These are phyloP conservation scores for Chionodraco myersi DNA, from an alignment of 2,113 vertebrate species.

Conservation along the genomic window DNA sequence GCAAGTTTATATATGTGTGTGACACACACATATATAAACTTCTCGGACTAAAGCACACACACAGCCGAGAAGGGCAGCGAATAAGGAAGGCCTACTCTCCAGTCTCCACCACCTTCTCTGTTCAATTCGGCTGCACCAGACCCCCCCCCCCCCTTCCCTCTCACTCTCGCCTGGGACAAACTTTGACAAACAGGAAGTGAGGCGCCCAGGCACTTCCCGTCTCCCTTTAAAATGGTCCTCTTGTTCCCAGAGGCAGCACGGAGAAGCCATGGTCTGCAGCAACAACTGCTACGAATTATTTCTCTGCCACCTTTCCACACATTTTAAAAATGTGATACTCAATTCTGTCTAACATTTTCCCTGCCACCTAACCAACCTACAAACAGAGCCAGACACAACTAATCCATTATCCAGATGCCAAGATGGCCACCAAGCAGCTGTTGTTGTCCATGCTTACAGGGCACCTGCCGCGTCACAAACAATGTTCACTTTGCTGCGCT, in stretches of 20 bases:
- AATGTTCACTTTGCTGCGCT: background rate
- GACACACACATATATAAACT: no score
- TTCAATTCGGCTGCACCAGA: constrained; percentile 51
- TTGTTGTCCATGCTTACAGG: constrained; percentile 36
- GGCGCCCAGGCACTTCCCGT: constrained; percentile 74
- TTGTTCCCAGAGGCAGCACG: constrained; percentile 54
- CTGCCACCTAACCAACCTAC: constrained; percentile 54
- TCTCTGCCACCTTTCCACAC: constrained; percentile 34
- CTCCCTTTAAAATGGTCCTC: constrained; percentile 66
- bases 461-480: constrained; percentile 50
- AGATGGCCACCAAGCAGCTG: constrained; percentile 54
- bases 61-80: background rate
- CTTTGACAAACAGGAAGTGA: constrained; percentile 77
- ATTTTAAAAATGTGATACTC: constrained; percentile 24
- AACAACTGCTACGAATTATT: constrained; percentile 11
- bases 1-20: constrained; percentile 12
- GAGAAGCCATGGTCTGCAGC: constrained; percentile 19
- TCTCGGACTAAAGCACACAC: no score
- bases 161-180: constrained; percentile 55
- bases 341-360: constrained; percentile 46
- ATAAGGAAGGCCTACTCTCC: constrained; percentile 13
- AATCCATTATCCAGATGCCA: constrained; percentile 60
- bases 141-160: constrained; percentile 34
- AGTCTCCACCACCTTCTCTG: constrained; percentile 27
- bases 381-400: constrained; percentile 39